Base-by-base conservation (phyloP, 37 sponge, comb jelly and placozoan species). In the Geodia barretti region DNA sequence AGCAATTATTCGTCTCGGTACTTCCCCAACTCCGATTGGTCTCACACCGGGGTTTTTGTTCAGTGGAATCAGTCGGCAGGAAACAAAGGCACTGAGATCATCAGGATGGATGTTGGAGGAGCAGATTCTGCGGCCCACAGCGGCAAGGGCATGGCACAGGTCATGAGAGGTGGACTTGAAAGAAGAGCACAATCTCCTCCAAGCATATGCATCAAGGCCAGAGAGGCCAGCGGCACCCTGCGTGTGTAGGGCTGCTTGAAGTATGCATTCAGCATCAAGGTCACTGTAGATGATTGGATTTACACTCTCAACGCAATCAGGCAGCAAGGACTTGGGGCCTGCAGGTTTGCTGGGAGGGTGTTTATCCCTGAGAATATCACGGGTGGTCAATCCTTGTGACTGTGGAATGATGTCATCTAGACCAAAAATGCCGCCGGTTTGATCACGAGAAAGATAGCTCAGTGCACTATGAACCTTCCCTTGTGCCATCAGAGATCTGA, bases 21-120 rank as follows among this genome's bases (percentile, higher is more conserved):
- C 82, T 58, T 91, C 92, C 32, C 84, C 83, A 72, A 91, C 41
- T 24, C 83, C 90, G 31, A 89, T 89, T 25, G 85, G 90, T 14
- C 85, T 38, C 19, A 79, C 84, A n/a, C 85, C 90, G 23, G 85
- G 85, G 31, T 35, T 29, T 43, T 89, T 89, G 80, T 89, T 72
- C 21, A 80, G 68, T 54, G 92, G 59, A 41, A 87, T 87, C 21
- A 87, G 80, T 5, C 80, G 78, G 75, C 79, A 75, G 61, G 84
- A 68, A 3, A 73, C 40, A 29, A 83, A 62, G 47, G 84, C 79
- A 39, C 41, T 40, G 24, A 83, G 64, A 37, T 68, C 32, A 5
- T 68, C 70, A 37, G 90, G 90, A 33, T 83, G 61, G 20, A 89
- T 39, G 62, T 43, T 40, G 33, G 74, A 17, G 1, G 89, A 64